Conservation (phyloP, 2,113 vertebrate species). For the Mellivora capensis region DNA sequence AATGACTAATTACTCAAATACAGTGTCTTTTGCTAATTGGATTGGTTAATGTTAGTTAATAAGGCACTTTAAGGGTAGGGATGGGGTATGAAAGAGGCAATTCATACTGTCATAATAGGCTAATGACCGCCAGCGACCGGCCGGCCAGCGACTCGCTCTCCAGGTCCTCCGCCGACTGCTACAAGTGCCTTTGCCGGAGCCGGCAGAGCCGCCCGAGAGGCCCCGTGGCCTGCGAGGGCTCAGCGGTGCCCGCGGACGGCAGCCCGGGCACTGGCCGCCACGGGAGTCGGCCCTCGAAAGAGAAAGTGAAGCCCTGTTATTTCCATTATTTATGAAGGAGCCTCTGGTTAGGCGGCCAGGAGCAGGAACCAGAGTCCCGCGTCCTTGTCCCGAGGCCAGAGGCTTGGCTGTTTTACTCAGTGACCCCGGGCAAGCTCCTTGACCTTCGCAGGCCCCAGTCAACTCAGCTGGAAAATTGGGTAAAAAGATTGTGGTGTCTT, state of each 20-base stretch:
- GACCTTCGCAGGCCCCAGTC: slow-evolving; percentile 34
- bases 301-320: not conserved
- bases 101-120: slow-evolving; percentile 48
- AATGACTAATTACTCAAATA: slow-evolving; percentile 49
- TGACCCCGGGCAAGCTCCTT: slow-evolving; percentile 55
- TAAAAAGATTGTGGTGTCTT: slow-evolving; percentile 40
- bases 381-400: slow-evolving; percentile 10
- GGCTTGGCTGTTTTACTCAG: slow-evolving; percentile 28
- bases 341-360: not conserved
- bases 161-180: not conserved
- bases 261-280: not conserved
- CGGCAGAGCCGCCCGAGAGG: not conserved
- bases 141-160: not conserved
- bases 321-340: slow-evolving; percentile 57
- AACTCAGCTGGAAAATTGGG: slow-evolving; percentile 74
- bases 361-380: not conserved
- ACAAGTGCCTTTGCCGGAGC: not conserved
- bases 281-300: not conserved
- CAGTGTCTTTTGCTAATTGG: slow-evolving; percentile 67
- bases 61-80: slow-evolving; percentile 47
- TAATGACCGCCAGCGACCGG: slow-evolving; percentile 34
- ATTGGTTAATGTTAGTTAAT: slow-evolving; percentile 51
- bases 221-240: not conserved
- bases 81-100: slow-evolving; percentile 46
- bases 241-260: accelerated